Base-by-base conservation (phyloP, 92 coral and sea anemone genomes). In the Actinernus sp. region DNA sequence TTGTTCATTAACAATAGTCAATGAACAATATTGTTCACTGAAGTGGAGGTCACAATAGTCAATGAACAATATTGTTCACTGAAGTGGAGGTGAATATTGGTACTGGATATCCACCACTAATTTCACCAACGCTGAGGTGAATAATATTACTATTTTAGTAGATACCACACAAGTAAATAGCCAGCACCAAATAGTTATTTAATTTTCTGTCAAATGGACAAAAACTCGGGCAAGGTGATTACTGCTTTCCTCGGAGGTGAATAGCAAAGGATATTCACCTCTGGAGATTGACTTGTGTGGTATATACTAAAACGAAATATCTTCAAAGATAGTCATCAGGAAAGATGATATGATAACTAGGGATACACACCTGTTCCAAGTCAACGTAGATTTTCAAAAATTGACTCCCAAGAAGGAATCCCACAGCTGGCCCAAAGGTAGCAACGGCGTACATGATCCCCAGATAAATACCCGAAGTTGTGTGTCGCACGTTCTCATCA, bases 391-490 rank as follows among this genome's bases (percentile, higher is more conserved):
- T 83, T 11, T 75, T 48, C 19, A 95, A 74, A 24, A 95, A 95
- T 30, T 75, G 78, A 8, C 97, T 97, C 11, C 99, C 99, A 1
- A 91, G 71, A 9, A 95, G 83, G 26, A 78, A 95, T 3, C 99
- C 99, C 17, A 87, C 13, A 3, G 95, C 99, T 43, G 99, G 99
- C 3, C 99, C 99, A 7, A 81, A 30, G 0, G 97, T 84, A 2
- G 99, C 92, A 0, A 87, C 73, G 4, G 99, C 92, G 48, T 95
- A 95, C 91, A 83, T 91, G 19, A 89, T 81, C 16, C 97, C 99
- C 55, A 95, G 65, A 52, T 68, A 95, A 2, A 95, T 43, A 0
- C 99, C 99, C 18, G 97, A 89, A 0, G 97, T 91, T 0, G 86
- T 65, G 27, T 83, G 99, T 17, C 90, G 71, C 1, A 84, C 96